Evolutionary conservation across 2,888 invertebrate genomes (phyloP).

Genomic region (Rambutsinella grinnellia): DNA sequence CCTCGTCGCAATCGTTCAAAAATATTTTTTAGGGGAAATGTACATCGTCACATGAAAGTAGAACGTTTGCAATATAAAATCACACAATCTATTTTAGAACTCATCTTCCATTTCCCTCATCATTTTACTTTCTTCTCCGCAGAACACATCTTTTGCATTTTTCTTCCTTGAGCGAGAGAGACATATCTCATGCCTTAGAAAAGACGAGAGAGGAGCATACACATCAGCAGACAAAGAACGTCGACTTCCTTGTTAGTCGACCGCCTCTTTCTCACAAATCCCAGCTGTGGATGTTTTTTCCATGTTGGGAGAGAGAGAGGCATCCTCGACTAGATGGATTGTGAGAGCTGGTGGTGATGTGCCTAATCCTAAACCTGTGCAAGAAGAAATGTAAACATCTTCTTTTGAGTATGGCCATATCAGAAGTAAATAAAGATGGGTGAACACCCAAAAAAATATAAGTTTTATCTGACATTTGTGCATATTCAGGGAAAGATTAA

Average conservation of each 20-base stretch:
- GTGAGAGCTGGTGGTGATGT: neutral
- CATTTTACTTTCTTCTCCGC: conserved; percentile 29
- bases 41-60: neutral
- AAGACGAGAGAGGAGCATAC: neutral
- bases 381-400: neutral
- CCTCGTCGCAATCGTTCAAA: neutral
- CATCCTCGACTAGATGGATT: too few relatives aligned
- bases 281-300: neutral
- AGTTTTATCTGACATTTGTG: too few relatives aligned
- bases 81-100: conserved; percentile 38
- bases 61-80: conserved; percentile 43
- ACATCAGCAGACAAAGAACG: neutral
- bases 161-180: neutral
- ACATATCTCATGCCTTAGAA: neutral
- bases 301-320: too few relatives aligned
- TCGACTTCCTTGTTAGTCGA: too few relatives aligned
- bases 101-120: conserved; percentile 37
- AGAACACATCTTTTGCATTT: conserved; percentile 35
- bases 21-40: neutral
- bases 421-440: too few relatives aligned
- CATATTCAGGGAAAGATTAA: too few relatives aligned
- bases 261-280: neutral
- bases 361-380: neutral
- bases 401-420: too few relatives aligned
- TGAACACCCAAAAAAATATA: too few relatives aligned